Evolutionary conservation across 2,113 vertebrate genomes (phyloP).

Genomic region (Arizona elegans): DNA sequence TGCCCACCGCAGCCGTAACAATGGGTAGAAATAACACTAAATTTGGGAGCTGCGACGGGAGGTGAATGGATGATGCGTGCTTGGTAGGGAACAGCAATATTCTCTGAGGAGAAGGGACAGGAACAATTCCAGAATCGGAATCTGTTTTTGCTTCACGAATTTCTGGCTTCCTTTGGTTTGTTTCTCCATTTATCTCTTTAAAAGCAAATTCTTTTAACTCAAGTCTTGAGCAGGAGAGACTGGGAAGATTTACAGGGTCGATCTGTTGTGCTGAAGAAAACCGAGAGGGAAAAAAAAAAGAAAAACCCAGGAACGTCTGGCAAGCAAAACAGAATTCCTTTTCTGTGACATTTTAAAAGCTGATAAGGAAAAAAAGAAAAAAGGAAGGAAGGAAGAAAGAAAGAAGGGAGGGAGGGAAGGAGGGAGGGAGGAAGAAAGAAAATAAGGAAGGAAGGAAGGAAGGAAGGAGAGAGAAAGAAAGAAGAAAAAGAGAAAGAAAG

Average conservation of each 20-base stretch:
- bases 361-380: neutral
- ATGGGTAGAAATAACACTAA: neutral
- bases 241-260: neutral
- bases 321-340: neutral
- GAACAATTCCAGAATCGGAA: neutral
- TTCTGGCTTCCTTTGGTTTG: neutral
- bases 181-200: neutral
- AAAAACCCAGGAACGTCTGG: neutral
- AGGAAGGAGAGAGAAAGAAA: rapidly evolving
- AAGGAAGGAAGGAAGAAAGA: too few relatives aligned
- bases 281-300: neutral
- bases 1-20: neutral
- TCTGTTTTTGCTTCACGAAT: neutral
- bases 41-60: neutral
- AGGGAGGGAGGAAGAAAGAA: too few relatives aligned
- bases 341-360: neutral
- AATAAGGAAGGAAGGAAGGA: too few relatives aligned
- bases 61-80: neutral
- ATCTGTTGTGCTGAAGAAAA: neutral
- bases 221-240: neutral
- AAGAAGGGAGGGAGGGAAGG: rapidly evolving
- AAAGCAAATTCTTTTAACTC: neutral
- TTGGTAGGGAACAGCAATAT: neutral
- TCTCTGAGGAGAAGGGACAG: neutral
- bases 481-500: too few relatives aligned